Evolutionary conservation across 2,113 vertebrate species (phyloP).

Genomic region (Gallinago undulata): DNA sequence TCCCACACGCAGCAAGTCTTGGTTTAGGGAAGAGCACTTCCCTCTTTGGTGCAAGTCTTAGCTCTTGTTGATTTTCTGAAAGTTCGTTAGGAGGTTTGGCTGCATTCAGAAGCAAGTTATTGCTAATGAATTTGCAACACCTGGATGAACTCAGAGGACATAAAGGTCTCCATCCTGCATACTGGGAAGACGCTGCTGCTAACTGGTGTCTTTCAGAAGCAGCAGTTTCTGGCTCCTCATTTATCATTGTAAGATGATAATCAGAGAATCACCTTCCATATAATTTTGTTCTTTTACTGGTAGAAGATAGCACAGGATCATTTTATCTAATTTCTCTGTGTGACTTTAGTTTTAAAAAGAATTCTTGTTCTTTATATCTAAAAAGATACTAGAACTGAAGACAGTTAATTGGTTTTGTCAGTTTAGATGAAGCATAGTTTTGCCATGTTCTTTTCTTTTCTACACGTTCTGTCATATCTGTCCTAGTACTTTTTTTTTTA

Average conservation of each 20-base stretch:
- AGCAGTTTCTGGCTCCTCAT: background rate
- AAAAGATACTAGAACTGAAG: background rate
- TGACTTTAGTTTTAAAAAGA: background rate
- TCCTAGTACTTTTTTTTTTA: background rate
- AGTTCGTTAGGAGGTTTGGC: background rate
- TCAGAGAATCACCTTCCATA: background rate
- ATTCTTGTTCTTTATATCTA: background rate
- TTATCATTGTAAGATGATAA: background rate
- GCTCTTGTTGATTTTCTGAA: background rate
- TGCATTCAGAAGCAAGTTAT: background rate
- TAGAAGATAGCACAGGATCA: background rate
- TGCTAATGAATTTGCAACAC: background rate
- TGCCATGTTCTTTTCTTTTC: background rate
- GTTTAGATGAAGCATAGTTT: background rate
- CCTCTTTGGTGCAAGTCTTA: background rate
- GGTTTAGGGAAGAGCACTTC: background rate
- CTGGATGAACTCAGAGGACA: background rate
- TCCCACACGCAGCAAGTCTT: background rate
- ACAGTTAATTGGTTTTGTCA: background rate
- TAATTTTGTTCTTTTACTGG: background rate
- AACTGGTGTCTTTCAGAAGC: background rate
- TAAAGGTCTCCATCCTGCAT: fast-evolving
- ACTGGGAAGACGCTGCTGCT: background rate
- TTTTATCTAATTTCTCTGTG: background rate
- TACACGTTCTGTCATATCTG: background rate